Evolutionary conservation across 23 tunicate genomes (phyloP), one percentile per base, ranked within the genome.

Genomic region (Halocynthia aurantium): DNA sequence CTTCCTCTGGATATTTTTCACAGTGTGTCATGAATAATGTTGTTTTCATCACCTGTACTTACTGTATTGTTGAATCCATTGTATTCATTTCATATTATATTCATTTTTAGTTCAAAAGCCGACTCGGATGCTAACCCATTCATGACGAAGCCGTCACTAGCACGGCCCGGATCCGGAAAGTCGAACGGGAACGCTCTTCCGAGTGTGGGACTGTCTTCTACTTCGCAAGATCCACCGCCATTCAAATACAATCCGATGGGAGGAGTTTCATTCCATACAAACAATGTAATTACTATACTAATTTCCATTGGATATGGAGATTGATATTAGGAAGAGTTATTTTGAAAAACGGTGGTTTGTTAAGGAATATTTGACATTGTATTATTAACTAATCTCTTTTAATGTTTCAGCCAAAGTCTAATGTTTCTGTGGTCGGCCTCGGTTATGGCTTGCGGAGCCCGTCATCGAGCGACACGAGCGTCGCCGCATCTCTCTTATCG

Each of bases 211-310:
- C 6, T 65, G 22, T 65, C 70, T 10, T 54, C 10, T 49, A 21
- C 63, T 7, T 9, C 78, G 18, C 61, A 69, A 55, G 88, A 79
- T 40, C 60, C 77, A 7, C 88, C 96, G 6, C 68, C 88, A 50
- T 81, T 89, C 70, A 83, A 84, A 63, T 89, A 84, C 67, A 89
- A 81, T 64, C 96, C 96, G n/a, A 89, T 84, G 55, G 66, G 76
- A 19, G 96, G 96, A 12, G 87, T 75, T 21, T 84, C 96, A 6
- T 83, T 89, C 76, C 81, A 80, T 18, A 50, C 85, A 5, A 86
- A 81, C 55, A 81, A 71, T 49, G 78, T 81, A 72, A 71, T 58
- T 58, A n/a, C 15, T 13, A 1, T 13, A 58, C 63, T 58, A n/a
- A 15, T 58, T 58, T 1, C 63, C 63, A 31, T 2, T 1, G 4